Conservation (phyloP, 2,888 invertebrate genomes). For the Sarcophaga caerulescens region DNA sequence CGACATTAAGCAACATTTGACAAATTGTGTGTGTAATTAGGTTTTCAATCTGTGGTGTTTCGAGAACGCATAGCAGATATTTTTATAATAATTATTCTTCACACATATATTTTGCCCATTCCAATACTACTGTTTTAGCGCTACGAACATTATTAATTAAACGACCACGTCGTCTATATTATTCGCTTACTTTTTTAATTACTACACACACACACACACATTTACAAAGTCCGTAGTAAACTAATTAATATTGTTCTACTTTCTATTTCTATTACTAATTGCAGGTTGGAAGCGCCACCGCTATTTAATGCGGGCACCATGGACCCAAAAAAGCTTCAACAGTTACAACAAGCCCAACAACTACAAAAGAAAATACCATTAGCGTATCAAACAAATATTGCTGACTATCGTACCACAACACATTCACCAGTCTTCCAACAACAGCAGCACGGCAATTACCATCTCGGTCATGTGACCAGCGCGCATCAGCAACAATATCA, state of each 20-base stretch:
- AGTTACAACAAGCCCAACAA: conserved; percentile 79
- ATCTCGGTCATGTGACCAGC: conserved; percentile 66
- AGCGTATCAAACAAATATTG: conserved; percentile 80
- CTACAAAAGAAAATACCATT: conserved; percentile 82
- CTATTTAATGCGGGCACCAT: conserved; percentile 84
- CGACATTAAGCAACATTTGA: conserved; percentile 20
- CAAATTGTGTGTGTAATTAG: conserved; percentile 44
- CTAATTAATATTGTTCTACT: conserved; percentile 21
- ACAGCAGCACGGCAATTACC: conserved; percentile 73
- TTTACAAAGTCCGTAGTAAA: neutral
- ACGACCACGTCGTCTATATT: too few species aligned
- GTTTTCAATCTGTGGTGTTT: neutral
- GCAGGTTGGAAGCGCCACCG: conserved; percentile 88
- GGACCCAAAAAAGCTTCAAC: conserved; percentile 86
- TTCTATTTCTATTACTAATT: conserved; percentile 52
- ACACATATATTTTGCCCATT: too few species aligned
- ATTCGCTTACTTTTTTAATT: neutral
- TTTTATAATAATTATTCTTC: neutral
- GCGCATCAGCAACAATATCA: conserved; percentile 71
- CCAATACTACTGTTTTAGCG: too few species aligned
- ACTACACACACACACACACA: neutral
- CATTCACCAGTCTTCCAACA: conserved; percentile 81
- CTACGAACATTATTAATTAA: too few species aligned
- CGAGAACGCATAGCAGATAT: neutral
- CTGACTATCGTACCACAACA: conserved; percentile 83